A percentile compares a stretch with the other conserved stretches of the same genome.
phyloP scores from a whole-genome alignment of 2,797 vertebrate genomes.

The Peromyscus attwateri region DNA sequence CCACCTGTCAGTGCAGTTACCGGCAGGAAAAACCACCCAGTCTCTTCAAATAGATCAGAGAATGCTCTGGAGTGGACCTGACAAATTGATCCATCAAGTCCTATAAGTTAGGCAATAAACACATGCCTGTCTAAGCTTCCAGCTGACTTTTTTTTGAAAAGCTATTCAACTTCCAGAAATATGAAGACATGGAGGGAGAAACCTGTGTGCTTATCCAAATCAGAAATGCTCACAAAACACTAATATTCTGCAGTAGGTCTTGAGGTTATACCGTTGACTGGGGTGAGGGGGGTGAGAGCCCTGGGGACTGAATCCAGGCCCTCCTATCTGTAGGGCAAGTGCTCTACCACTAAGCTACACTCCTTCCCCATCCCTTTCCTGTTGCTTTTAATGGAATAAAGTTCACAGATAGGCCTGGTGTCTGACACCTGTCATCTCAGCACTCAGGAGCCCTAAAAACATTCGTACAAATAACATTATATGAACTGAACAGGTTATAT shows the following conservation, averaged over 20 bases:
- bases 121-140: constrained; percentile 28
- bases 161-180: constrained; percentile 34
- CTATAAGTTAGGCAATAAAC: constrained; percentile 32
- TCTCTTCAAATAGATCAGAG: constrained; percentile 51
- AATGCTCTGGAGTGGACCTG: constrained; percentile 18
- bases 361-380: background rate
- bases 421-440: background rate
- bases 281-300: background rate
- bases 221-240: constrained; percentile 29
- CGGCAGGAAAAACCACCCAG: constrained; percentile 27
- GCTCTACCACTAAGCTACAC: background rate
- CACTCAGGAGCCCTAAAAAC: background rate
- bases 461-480: background rate
- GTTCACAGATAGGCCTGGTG: background rate
- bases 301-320: background rate
- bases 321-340: background rate
- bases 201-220: constrained; percentile 18
- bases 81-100: constrained; percentile 57
- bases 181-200: background rate
- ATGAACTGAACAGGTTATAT: background rate
- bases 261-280: background rate
- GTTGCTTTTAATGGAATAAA: constrained; percentile 8
- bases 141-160: constrained; percentile 49
- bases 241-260: constrained; percentile 40
- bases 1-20: background rate